Evolutionary conservation across 2,797 vertebrate species (phyloP).

Genomic region (Peromyscus eremicus): DNA sequence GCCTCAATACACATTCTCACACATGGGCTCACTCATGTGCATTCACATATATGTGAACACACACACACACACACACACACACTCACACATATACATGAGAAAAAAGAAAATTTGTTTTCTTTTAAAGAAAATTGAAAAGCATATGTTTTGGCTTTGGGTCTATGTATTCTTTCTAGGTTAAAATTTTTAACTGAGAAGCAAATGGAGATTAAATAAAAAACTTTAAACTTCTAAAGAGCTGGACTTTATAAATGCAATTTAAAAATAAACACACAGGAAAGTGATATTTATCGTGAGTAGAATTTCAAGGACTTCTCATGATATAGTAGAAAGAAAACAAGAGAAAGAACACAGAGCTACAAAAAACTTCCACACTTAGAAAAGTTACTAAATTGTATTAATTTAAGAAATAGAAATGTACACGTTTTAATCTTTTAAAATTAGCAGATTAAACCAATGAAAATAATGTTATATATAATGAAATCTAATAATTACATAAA

Average conservation of each 20-base stretch:
- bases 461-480: not conserved
- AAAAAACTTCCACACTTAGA: not conserved
- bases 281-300: not conserved
- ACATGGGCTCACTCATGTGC: not conserved
- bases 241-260: conserved; percentile 18
- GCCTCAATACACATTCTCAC: not conserved
- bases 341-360: not conserved
- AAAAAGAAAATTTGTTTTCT: not conserved
- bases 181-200: conserved; percentile 51
- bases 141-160: not conserved
- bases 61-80: not conserved
- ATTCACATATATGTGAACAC: not conserved
- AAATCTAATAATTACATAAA: conserved; percentile 13
- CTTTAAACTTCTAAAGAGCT: not conserved
- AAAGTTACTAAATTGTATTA: conserved; percentile 37
- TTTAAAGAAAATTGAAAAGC: not conserved
- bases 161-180: conserved; percentile 9
- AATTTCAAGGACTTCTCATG: not conserved
- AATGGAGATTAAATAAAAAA: conserved; percentile 24
- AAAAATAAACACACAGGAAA: not conserved
- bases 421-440: conserved; percentile 37
- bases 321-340: not conserved
- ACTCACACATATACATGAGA: not conserved
- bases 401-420: not conserved
- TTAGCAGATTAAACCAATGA: conserved; percentile 24